Evolutionary conservation across 2,113 vertebrate genomes (phyloP).

Genomic region (Daboia siamensis): DNA sequence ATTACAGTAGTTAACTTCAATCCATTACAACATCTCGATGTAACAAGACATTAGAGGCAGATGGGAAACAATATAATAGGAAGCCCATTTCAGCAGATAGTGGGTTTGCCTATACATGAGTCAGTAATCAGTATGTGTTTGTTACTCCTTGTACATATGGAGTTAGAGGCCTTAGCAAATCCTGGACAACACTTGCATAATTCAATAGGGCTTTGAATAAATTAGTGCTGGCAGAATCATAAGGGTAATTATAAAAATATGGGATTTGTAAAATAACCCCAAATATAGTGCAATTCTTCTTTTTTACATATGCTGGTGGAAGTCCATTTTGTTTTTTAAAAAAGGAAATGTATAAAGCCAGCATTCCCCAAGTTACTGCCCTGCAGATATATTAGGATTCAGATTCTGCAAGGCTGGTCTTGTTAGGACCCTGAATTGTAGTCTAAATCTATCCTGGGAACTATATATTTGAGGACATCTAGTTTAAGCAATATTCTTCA

Average conservation of each 20-base stretch:
- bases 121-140: slow-evolving; percentile 29
- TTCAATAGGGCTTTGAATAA: slow-evolving; percentile 15
- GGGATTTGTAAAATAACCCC: background rate
- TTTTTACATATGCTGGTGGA: background rate
- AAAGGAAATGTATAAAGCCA: background rate
- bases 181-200: slow-evolving; percentile 27
- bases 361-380: background rate
- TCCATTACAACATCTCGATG: slow-evolving; percentile 48
- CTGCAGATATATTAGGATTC: background rate
- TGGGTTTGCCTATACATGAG: slow-evolving; percentile 57
- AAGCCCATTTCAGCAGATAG: slow-evolving; percentile 51
- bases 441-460: background rate
- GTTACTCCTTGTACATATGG: slow-evolving; percentile 13
- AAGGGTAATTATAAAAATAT: background rate
- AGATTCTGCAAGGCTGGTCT: background rate
- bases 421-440: background rate
- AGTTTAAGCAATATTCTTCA: background rate
- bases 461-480: background rate
- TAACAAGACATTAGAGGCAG: slow-evolving; percentile 35
- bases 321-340: background rate
- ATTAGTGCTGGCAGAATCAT: background rate
- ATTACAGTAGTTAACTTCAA: slow-evolving; percentile 48
- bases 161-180: slow-evolving; percentile 22
- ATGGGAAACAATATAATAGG: slow-evolving; percentile 31
- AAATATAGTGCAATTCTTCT: background rate